Evolutionary conservation across 1,140 invertebrate species (phyloP).

Genomic region (Mizuhopecten yessoensis): DNA sequence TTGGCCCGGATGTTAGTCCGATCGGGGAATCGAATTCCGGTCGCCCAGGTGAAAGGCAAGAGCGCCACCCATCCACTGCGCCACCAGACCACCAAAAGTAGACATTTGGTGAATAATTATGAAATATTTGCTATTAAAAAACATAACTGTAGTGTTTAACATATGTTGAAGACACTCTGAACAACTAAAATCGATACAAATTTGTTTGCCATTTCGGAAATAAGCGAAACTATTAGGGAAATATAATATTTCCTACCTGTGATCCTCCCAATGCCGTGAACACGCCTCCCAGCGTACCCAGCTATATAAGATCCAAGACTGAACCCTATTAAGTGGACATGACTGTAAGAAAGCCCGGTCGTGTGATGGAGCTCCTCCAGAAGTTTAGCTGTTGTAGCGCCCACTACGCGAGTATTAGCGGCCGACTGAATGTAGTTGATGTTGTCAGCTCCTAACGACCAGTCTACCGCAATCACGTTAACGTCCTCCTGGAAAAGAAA

Average conservation of each 20-base stretch:
- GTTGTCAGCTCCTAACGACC: constrained; percentile 94
- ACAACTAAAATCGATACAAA: too few relatives aligned
- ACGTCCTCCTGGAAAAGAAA: constrained; percentile 87
- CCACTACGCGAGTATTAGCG: constrained; percentile 95
- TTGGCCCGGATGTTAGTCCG: too few relatives aligned
- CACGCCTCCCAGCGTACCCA: constrained; percentile 74
- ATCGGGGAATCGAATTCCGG: too few relatives aligned
- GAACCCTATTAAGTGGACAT: constrained; percentile 79
- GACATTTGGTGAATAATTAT: too few relatives aligned
- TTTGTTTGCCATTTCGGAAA: too few relatives aligned
- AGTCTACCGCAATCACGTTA: constrained; percentile 96
- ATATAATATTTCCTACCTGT: constrained; percentile 86
- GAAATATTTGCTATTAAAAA: too few relatives aligned
- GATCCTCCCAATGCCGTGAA: constrained; percentile 87
- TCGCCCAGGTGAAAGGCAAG: too few relatives aligned
- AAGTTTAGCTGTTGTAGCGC: constrained; percentile 93
- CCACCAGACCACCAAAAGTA: too few relatives aligned
- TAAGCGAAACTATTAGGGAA: too few relatives aligned
- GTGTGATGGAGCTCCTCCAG: constrained; percentile 78
- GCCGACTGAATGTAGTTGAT: constrained; percentile 94
- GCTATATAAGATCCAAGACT: constrained; percentile 78
- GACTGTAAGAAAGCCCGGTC: constrained; percentile 42
- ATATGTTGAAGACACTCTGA: too few relatives aligned
- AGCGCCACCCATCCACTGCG: too few relatives aligned
- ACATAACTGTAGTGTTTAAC: background rate